Evolutionary conservation across 2,888 invertebrate species (phyloP), one percentile per base, ranked within the genome.

Genomic region (Drosophila lutescens): DNA sequence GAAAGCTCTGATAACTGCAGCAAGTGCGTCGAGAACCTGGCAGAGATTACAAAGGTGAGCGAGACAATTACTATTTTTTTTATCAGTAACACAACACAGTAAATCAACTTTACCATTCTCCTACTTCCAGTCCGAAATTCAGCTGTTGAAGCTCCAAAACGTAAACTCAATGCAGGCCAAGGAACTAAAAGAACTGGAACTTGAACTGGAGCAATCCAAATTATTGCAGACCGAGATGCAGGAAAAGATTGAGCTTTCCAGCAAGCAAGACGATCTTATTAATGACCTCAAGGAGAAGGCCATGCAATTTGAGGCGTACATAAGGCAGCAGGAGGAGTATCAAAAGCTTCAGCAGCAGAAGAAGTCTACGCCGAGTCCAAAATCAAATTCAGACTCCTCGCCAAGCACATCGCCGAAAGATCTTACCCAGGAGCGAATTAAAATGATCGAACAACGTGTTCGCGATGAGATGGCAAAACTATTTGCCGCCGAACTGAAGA

Each of bases 401-500:
- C 43, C 66, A 0, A 17, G 50, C 7, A 80, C 82, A 51, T 90
- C 17, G 4, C 91, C 91, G 1, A 91, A 92, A 1, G 91, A 92
- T 26, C 86, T 92, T 17, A 93, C 93, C 30, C 83, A 77, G 41
- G 68, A 65, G 17, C 83, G 86, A 6, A 82, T 88, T 6, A 90
- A 82, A 44, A 78, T 83, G 53, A 78, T 90, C 2, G 92, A 92
- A 72, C 80, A 89, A 38, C 94, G 94, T 1, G 94, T 95, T 59
- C 93, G 95, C 2, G 94, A 95, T 72, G 95, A 95, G 88, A 94
- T 95, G 93, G 94, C 95, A 0, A 94, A 94, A 77, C 94, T 94
- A 66, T 95, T 94, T 76, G 94, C 94, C 0, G 83, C 93, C 30
- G 94, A 95, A 91, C 92, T 95, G 77, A 94, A 94, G 89, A 93